phyloP scores from a whole-genome alignment of 2,113 vertebrate genomes.

The Equus przewalskii region DNA sequence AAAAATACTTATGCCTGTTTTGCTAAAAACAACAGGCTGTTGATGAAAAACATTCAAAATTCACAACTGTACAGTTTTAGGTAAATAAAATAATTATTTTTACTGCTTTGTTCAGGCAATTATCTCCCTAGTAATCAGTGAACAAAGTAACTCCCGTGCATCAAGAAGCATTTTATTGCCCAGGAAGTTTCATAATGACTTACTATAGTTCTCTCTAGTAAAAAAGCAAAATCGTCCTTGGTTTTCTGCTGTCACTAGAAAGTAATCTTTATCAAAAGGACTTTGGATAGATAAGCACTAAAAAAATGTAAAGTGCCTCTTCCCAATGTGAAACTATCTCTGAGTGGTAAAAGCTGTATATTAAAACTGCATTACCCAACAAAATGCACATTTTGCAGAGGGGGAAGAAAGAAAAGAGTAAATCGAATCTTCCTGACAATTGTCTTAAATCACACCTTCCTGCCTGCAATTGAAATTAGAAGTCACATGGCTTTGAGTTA shows the following conservation, averaged over 20 bases:
- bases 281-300: slow-evolving; percentile 56
- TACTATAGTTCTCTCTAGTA: not conserved
- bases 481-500: slow-evolving; percentile 68
- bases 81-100: slow-evolving; percentile 55
- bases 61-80: not conserved
- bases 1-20: slow-evolving; percentile 34
- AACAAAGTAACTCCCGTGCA: not conserved
- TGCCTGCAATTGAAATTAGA: slow-evolving; percentile 70
- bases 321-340: slow-evolving; percentile 58
- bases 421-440: slow-evolving; percentile 77
- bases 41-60: slow-evolving; percentile 26
- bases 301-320: not conserved
- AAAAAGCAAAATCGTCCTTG: not conserved
- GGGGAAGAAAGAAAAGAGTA: slow-evolving; percentile 66
- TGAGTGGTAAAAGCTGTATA: slow-evolving; percentile 69
- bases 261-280: slow-evolving; percentile 33
- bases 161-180: slow-evolving; percentile 36
- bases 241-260: slow-evolving; percentile 24
- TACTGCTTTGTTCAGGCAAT: slow-evolving; percentile 38
- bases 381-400: slow-evolving; percentile 70
- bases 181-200: slow-evolving; percentile 46
- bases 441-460: slow-evolving; percentile 81
- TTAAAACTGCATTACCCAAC: slow-evolving; percentile 67
- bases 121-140: not conserved
- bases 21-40: not conserved